phyloP scores from a whole-genome alignment of 2,113 vertebrate genomes.

The Rhabdomys dilectus region DNA sequence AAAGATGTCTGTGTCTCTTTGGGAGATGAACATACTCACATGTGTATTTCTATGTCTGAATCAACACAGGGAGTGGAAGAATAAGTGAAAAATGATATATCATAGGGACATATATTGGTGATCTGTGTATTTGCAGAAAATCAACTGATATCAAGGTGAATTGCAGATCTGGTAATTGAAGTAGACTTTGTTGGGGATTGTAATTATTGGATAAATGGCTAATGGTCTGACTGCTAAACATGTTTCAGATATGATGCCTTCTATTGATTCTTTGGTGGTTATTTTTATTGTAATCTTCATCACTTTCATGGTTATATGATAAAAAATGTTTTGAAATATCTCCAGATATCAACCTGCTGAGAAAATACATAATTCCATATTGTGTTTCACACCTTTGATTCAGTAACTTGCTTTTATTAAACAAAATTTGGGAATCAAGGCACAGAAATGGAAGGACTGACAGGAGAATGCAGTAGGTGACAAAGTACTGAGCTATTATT shows the following conservation, averaged over 20 bases:
- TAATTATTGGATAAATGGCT: neutral
- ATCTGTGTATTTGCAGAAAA: neutral
- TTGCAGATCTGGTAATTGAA: neutral
- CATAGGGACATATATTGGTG: neutral
- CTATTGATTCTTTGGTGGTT: neutral
- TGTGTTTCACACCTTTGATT: too few species aligned
- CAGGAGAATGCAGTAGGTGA: neutral
- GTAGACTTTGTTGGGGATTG: neutral
- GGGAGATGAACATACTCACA: neutral
- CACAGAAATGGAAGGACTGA: too few species aligned
- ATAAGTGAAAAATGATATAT: neutral
- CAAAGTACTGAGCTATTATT: neutral
- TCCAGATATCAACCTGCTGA: too few species aligned
- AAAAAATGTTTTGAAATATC: too few species aligned
- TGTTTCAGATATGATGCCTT: neutral
- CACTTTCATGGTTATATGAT: neutral
- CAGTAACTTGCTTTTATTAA: too few species aligned
- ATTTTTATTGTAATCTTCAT: neutral
- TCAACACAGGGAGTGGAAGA: accelerated
- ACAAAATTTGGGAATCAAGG: neutral
- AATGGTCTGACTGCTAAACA: neutral
- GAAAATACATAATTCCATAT: too few species aligned
- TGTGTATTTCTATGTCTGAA: neutral
- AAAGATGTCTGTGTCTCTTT: neutral
- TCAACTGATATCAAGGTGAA: neutral